Conservation (phyloP, 2,113 vertebrate species). For the Trinectes maculatus region DNA sequence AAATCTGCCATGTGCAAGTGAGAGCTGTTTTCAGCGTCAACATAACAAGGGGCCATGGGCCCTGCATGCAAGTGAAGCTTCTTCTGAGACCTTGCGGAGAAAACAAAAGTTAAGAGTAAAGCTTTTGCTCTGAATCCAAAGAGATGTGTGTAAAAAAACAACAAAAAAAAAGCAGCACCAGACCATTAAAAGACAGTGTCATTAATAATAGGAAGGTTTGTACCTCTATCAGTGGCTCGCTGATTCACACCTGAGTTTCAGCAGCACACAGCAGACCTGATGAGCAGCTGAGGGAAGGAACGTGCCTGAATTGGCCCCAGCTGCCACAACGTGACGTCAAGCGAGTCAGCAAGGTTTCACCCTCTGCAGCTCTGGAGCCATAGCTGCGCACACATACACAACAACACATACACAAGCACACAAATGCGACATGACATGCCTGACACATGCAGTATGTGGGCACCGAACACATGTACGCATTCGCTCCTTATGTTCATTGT, state of each 20-base stretch:
- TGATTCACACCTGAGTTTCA: constrained; percentile 7
- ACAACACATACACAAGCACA: not conserved
- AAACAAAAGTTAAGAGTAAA: not conserved
- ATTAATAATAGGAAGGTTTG: not conserved
- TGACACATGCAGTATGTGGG: too few species aligned
- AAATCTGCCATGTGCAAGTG: not conserved
- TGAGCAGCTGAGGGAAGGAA: not conserved
- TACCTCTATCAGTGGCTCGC: not conserved
- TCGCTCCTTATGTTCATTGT: constrained; percentile 24
- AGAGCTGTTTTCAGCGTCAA: not conserved
- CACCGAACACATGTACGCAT: too few species aligned
- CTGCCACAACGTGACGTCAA: constrained; percentile 31
- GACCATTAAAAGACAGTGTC: not conserved
- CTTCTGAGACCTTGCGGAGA: not conserved
- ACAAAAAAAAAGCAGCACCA: not conserved
- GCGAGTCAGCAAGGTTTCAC: constrained; percentile 33
- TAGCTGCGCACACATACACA: constrained; percentile 7
- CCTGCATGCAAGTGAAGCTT: not conserved
- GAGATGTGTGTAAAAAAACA: not conserved
- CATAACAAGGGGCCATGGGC: not conserved
- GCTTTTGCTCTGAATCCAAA: not conserved
- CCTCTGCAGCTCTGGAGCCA: constrained; percentile 24
- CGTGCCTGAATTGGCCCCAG: constrained; percentile 10
- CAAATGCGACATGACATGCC: too few species aligned
- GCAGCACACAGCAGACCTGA: not conserved